phyloP scores from a whole-genome alignment of 2,797 vertebrate species.

The Spinibarbus caldwelli region DNA sequence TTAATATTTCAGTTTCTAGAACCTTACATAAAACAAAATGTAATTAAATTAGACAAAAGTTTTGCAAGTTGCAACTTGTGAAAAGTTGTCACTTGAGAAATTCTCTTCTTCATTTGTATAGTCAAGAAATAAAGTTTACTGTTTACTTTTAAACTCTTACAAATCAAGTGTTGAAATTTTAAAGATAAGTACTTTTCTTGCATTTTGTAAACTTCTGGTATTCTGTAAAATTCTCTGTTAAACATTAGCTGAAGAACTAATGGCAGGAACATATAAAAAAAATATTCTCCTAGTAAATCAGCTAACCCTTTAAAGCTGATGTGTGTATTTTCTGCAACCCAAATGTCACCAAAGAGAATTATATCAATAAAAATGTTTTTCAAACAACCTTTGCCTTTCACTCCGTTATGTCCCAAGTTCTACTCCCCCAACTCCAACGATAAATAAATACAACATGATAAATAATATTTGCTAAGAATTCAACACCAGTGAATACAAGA shows the following conservation, averaged over 20 bases:
- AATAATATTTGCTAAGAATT: neutral
- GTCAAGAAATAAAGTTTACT: neutral
- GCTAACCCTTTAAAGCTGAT: neutral
- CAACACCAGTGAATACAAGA: neutral
- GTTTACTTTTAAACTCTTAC: neutral
- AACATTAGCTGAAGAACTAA: neutral
- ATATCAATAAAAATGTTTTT: neutral
- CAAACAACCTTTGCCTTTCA: neutral
- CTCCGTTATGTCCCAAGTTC: neutral
- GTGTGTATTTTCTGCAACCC: neutral
- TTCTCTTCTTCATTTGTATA: neutral
- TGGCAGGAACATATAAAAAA: neutral
- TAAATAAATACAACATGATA: neutral
- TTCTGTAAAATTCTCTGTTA: neutral
- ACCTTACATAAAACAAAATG: neutral
- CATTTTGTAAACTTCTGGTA: neutral
- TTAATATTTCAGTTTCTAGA: neutral
- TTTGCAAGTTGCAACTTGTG: neutral
- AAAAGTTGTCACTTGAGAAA: neutral
- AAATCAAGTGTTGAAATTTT: neutral
- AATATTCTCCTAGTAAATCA: neutral
- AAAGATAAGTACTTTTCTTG: neutral
- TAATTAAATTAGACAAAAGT: neutral
- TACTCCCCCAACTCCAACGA: neutral
- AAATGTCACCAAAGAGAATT: neutral